Evolutionary conservation across 2,113 vertebrate genomes (phyloP), one percentile per base, ranked within the genome.

Genomic region (Ascaphus truei): DNA sequence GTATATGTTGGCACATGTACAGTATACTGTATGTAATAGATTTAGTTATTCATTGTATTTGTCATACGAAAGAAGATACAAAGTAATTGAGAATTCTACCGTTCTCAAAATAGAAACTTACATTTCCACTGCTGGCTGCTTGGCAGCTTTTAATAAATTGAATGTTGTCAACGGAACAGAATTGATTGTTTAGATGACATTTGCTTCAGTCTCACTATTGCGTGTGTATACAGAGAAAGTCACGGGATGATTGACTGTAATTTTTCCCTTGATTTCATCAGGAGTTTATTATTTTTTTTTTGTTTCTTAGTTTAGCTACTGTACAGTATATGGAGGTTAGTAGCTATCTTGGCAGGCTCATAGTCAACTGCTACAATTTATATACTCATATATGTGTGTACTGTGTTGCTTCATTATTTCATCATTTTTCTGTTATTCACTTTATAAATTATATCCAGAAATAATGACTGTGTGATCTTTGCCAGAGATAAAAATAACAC

Each of bases 101-200:
- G 13, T 30, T 51, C 45, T 51, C 20, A 16, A 50, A 64, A 64
- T 52, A 64, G 62, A 12, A 52, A n/a, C 45, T 36, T 45, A 45
- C 20, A 52, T 34, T 43, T 20, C 16, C 13, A 22, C 26, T 13
- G 15, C 31, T 51, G 45, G 31, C 47, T 7, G 62, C 3, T 31
- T 16, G 61, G 15, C 60, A 26, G 22, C 12, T 22, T 50, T 52
- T 51, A 31, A 64, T 64, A 64, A 12, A 36, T 33, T 37, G n/a
- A n/a, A n/a, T n/a, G 47, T 52, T 64, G 62, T 64, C 62, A 64
- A 37, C 52, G 25, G 62, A 18, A 20, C 31, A 36, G 36, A 64
- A 64, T 64, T 36, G 50, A 64, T 64, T 52, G 62, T 51, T 51
- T 36, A 23, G 30, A 34, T 13, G 20, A 15, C 36, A 22, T 64